Evolutionary conservation across 35 echinoderm and acorn worm genomes (phyloP), one percentile per base, ranked within the genome.

Genomic region (Chiridota heheva): DNA sequence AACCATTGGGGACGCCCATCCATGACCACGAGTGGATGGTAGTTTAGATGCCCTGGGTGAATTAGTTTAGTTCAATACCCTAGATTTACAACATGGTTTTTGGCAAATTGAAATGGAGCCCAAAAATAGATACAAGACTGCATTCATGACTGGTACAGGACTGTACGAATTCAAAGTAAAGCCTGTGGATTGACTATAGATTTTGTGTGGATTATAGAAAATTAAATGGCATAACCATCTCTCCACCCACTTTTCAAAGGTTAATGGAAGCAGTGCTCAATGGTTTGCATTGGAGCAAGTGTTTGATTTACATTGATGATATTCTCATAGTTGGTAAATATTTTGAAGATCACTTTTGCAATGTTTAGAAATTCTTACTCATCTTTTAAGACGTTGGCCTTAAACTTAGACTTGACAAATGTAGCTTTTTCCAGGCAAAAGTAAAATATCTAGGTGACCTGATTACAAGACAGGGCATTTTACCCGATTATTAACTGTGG

Each of bases 391-490:
- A 80, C 0, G 42, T 58, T 42, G 83, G 76, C 29, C 48, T 92
- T 2, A 87, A 83, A 43, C 61, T 92, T 2, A 72, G 83, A 56
- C 76, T 84, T 7, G 29, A 49, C 7, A 92, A 92, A 42, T 92
- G 76, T 68, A 8, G 24, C 20, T 83, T 87, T 28, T 87, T 87
- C 42, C 27, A 81, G 38, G 67, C 39, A 15, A 35, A 77, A 60
- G 68, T 92, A 6, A 79, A 73, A 27, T 92, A 33, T 63, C 41
- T 92, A 1, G 84, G 67, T 31, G 70, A 87, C 70, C 45, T 88
- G 20, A 72, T 93, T 43, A 83, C 69, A 20, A 15, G 60, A 33
- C 59, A 72, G 13, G 90, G 84, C 20, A 72, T 87, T 2, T 5
- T 25, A 20, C 76, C 90, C 32, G 90, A 92, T 55, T 58, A 60